A percentile compares a stretch with the other conserved stretches of the same genome.
Conservation (phyloP, 2,888 invertebrate species). For the Micropterix aruncella region DNA sequence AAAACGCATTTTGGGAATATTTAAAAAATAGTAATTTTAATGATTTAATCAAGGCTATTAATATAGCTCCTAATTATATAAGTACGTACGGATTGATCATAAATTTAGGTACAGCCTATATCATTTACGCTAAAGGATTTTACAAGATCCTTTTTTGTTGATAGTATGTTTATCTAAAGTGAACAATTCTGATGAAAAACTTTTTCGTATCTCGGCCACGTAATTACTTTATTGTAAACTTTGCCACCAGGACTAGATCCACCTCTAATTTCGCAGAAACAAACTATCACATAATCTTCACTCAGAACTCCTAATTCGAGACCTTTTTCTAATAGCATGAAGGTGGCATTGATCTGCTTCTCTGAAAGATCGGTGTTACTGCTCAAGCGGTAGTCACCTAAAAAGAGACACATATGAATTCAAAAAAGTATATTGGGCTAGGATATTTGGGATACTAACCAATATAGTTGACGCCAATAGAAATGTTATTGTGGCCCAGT, state of each 20-base stretch:
- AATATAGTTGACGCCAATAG: background rate
- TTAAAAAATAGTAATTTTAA: no score
- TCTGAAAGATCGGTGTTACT: background rate
- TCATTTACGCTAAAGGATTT: no score
- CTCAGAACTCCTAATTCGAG: background rate
- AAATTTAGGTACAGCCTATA: no score
- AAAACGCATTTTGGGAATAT: no score
- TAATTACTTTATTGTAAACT: slow-evolving; percentile 20
- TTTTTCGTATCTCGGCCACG: slow-evolving; percentile 15
- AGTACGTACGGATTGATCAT: no score
- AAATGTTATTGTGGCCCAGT: slow-evolving; percentile 9
- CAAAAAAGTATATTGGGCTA: no score
- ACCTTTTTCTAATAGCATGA: background rate
- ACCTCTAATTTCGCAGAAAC: background rate
- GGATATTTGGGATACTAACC: no score
- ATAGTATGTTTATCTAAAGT: no score
- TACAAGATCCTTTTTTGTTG: no score
- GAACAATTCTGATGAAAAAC: background rate
- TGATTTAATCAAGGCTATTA: no score
- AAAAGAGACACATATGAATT: no score
- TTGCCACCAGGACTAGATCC: slow-evolving; percentile 22
- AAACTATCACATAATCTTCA: background rate
- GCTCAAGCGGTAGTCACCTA: background rate
- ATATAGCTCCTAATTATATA: no score
- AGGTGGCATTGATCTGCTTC: background rate